These are phyloP conservation scores for Catocala sponsa DNA, from an alignment of 2,888 invertebrate genomes.

Conservation along the genomic window DNA sequence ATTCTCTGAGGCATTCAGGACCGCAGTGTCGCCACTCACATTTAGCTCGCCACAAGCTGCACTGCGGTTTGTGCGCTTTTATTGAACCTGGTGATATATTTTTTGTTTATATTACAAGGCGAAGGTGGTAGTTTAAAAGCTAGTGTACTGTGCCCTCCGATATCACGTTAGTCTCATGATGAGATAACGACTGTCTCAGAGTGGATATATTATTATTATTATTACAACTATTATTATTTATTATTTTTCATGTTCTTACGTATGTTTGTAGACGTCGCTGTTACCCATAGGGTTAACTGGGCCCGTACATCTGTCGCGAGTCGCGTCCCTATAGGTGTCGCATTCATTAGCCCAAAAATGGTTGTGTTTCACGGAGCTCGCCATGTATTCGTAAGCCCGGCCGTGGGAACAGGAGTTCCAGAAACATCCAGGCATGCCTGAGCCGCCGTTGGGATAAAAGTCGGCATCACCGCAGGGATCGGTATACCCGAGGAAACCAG, in stretches of 20 bases:
- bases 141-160: too few species aligned
- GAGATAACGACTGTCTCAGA: too few species aligned
- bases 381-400: conserved; percentile 67
- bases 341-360: conserved; percentile 68
- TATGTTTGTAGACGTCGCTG: conserved; percentile 62
- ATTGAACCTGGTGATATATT: too few species aligned
- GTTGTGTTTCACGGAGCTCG: conserved; percentile 63
- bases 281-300: conserved; percentile 64
- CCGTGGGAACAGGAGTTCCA: conserved; percentile 70
- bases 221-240: too few species aligned
- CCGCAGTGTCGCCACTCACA: too few species aligned
- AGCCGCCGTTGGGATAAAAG: conserved; percentile 75
- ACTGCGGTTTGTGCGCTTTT: too few species aligned
- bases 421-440: conserved; percentile 72
- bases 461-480: conserved; percentile 72
- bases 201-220: too few species aligned
- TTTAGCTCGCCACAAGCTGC: too few species aligned
- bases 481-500: conserved; percentile 58
- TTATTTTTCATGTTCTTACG: conserved; percentile 56
- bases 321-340: conserved; percentile 52
- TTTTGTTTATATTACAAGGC: too few species aligned
- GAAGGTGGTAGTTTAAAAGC: too few species aligned
- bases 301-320: conserved; percentile 60
- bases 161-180: too few species aligned
- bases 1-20: too few species aligned